Percentiles rank a stretch among this genome's conserved stretches.
phyloP scores from a whole-genome alignment of 2,888 invertebrate species.

The Drosophila sordidula region DNA sequence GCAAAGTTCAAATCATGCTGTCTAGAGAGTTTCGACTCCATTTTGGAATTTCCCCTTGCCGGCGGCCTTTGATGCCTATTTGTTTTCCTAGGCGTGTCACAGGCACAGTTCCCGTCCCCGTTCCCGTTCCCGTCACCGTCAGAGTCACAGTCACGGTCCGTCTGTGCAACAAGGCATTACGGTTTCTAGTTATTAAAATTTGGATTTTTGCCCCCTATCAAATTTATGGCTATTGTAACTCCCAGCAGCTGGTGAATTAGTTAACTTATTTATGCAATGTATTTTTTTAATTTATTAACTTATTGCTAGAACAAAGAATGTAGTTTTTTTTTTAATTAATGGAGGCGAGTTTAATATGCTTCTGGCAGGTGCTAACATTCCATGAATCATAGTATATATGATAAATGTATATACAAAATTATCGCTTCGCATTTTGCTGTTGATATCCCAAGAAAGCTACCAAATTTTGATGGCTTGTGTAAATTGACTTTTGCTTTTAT shows the following conservation, averaged over 20 bases:
- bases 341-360: too few relatives aligned
- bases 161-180: constrained; percentile 15
- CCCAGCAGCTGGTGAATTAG: constrained; percentile 34
- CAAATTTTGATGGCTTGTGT: constrained; percentile 54
- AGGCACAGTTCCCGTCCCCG: not conserved
- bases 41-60: constrained; percentile 33
- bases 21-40: not conserved
- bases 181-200: constrained; percentile 17
- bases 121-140: not conserved
- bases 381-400: not conserved
- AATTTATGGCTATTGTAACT: constrained; percentile 16
- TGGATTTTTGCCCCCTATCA: not conserved
- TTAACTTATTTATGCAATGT: constrained; percentile 34
- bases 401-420: constrained; percentile 12
- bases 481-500: constrained; percentile 63
- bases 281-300: constrained; percentile 1
- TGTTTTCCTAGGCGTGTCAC: not conserved
- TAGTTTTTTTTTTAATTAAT: constrained; percentile 10
- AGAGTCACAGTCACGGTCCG: constrained; percentile 28
- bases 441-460: constrained; percentile 11
- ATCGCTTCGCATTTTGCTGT: constrained; percentile 35
- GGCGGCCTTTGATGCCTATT: constrained; percentile 34
- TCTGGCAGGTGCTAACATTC: too few relatives aligned
- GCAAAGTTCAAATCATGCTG: constrained; percentile 46
- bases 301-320: constrained; percentile 12